phyloP scores from a whole-genome alignment of 2,888 invertebrate genomes.

The Orthosia gracilis region DNA sequence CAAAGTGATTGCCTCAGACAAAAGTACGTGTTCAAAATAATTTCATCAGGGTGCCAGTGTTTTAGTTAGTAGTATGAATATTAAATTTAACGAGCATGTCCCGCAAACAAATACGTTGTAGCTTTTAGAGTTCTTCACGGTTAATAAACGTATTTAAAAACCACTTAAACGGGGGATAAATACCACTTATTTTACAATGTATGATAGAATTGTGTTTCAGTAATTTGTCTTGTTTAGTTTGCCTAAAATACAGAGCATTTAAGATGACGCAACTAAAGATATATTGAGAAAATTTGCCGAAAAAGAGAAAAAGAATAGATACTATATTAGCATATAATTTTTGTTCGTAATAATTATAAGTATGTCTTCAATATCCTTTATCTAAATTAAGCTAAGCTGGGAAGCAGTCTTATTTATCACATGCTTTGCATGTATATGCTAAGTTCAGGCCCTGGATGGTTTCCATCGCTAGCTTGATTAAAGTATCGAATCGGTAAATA shows the following conservation, averaged over 20 bases:
- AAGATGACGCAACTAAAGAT: background rate
- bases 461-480: background rate
- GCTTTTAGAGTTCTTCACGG: slow-evolving; percentile 32
- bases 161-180: background rate
- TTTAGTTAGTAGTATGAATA: slow-evolving; percentile 2
- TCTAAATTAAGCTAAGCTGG: background rate
- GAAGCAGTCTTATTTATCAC: background rate
- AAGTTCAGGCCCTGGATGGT: background rate
- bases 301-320: background rate
- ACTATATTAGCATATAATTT: background rate
- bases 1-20: slow-evolving; percentile 11
- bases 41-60: slow-evolving; percentile 16
- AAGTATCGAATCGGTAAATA: background rate
- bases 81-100: slow-evolving; percentile 22
- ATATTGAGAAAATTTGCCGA: background rate
- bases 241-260: background rate
- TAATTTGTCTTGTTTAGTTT: background rate
- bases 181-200: slow-evolving; percentile 5
- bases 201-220: background rate
- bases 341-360: background rate
- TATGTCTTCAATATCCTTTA: background rate
- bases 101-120: slow-evolving; percentile 32
- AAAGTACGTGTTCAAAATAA: slow-evolving; percentile 27
- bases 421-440: too few species aligned
- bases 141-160: slow-evolving; percentile 15